Base-by-base conservation (phyloP, 2,113 vertebrate genomes). In the Todiramphus saurophagus region DNA sequence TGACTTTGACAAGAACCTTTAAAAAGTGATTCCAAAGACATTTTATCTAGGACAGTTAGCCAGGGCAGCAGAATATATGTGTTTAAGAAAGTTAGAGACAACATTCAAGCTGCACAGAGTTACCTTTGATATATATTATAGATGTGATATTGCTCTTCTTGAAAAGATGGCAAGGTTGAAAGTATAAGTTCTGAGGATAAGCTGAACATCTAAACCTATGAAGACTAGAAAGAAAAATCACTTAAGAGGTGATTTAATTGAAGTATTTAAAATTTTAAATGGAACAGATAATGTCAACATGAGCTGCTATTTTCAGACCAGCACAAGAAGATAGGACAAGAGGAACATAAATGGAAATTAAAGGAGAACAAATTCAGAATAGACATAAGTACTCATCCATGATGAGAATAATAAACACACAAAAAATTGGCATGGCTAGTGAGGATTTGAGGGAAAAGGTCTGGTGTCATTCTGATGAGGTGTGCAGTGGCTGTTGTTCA, bases 181-280 rank as follows among this genome's bases (percentile, higher is more conserved):
- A 89, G 90, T 41, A 55, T 73, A 87, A 93, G 84, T 60, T 96
- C 74, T 89, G 87, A 97, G 89, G 94, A 96, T 89, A 94, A 95
- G 93, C 28, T 77, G 83, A 95, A 94, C 76, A 94, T 83, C 92
- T 93, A 82, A 87, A 96, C 96, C 79, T 92, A 44, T 79, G 91
- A 95, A 90, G 51, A 95, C 64, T 88, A 91, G 78, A 84, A 95
- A 95, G 94, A 94, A 95, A 96, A 96, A 95, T 87, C 70, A 88
- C 90, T 93, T 93, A 96, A 96, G 68, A 93, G 93, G 73, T 96
- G 94, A 96, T 97, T 97, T 91, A 97, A 95, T 97, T 97, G 74
- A 97, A 97, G 93, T 90, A 94, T 97, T 98, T 96, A 94, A 96
- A 94, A 82, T 94, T 95, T 97, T 96, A 96, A 97, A 96, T 89